phyloP scores from a whole-genome alignment of 2,113 vertebrate genomes.

The Corynorhinus townsendii region DNA sequence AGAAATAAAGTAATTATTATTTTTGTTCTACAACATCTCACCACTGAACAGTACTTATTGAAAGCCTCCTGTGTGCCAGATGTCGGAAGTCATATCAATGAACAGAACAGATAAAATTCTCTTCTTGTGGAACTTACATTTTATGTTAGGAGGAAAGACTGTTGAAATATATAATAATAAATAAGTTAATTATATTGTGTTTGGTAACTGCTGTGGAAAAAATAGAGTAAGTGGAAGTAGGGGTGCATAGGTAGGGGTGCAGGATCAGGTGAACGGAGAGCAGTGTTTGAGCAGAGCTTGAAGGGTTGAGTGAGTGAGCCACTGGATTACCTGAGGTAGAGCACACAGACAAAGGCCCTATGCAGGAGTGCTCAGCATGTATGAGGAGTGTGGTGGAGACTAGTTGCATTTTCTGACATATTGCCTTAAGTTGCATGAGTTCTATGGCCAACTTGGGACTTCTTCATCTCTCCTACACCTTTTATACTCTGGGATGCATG shows the following conservation, averaged over 20 bases:
- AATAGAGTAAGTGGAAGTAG: neutral
- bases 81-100: neutral
- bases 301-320: neutral
- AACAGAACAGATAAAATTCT: neutral
- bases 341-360: neutral
- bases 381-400: neutral
- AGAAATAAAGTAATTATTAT: neutral
- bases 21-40: neutral
- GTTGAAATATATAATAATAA: neutral
- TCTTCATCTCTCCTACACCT: neutral
- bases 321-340: neutral
- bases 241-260: neutral
- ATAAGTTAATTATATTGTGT: neutral
- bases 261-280: accelerated
- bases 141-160: neutral
- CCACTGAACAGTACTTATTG: neutral
- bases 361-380: accelerated
- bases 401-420: neutral
- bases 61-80: neutral
- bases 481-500: accelerated
- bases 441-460: accelerated
- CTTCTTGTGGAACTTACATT: neutral
- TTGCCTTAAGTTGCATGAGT: accelerated
- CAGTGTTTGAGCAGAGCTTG: neutral
- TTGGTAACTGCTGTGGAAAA: neutral